Base-by-base conservation (phyloP, 2,113 vertebrate species). In the Dendropsophus ebraccatus region DNA sequence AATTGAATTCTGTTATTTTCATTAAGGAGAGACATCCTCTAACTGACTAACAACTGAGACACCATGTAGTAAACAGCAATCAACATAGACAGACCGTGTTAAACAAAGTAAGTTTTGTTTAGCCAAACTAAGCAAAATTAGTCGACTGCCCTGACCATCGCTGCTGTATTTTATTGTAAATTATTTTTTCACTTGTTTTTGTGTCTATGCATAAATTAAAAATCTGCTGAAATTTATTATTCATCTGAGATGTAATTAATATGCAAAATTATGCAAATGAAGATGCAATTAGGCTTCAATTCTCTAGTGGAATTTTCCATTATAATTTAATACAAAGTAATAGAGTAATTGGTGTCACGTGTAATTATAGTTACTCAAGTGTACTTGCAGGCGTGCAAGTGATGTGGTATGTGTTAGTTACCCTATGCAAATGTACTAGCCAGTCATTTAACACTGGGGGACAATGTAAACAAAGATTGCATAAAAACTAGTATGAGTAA, bases 261-360 rank as follows among this genome's bases (percentile, higher is more conserved):
- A 99, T 99, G 97, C 98, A 99, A 99, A 99, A 99, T 98, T 99
- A 99, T 99, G 97, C 97, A 99, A 99, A 99, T 99, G 97, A 99
- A 99, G 98, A 99, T 97, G 98, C 97, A 99, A 99, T 99, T 99
- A 99, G 98, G 97, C 97, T 98, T 97, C 97, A 97, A 99, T 99
- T 99, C 98, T 99, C 98, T 96, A 96, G 97, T 99, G 97, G 97
- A 99, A 99, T 99, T 99, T 99, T 97, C 97, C 97, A 99, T 99
- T 99, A 99, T 98, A 99, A 99, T 99, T 99, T 99, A 99, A 99
- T 99, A 99, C 98, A 99, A 99, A 98, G 97, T 99, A 99, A 99
- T 97, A 98, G 97, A 99, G 97, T 99, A 99, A 99, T 99, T 99
- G 98, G 97, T 99, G 98, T 99, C 98, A 99, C 98, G 97, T 99